Conservation (phyloP, 2,888 invertebrate genomes). For the Trachelus troglodyta region DNA sequence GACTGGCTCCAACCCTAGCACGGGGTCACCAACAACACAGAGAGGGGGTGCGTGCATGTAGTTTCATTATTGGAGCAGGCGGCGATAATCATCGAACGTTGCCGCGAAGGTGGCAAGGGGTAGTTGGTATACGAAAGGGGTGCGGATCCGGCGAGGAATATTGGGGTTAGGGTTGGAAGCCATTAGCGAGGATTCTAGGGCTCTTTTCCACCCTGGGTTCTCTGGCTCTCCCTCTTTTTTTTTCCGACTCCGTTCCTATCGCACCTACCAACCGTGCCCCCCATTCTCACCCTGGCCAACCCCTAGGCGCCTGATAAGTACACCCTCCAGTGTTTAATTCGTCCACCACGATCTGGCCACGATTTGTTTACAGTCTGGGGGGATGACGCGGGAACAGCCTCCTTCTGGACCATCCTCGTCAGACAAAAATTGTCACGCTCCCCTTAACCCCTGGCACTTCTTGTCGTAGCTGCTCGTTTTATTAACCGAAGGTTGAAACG, state of each 20-base stretch:
- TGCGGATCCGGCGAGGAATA: slow-evolving; percentile 37
- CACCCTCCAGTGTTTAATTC: neutral
- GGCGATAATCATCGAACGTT: slow-evolving; percentile 58
- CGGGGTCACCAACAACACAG: neutral
- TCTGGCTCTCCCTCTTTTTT: neutral
- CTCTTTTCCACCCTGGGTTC: neutral
- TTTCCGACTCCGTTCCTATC: neutral
- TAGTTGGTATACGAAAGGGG: slow-evolving; percentile 37
- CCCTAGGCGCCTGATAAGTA: slow-evolving; percentile 1
- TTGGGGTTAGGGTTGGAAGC: slow-evolving; percentile 11
- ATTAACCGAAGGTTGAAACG: slow-evolving; percentile 44
- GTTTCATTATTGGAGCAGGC: slow-evolving; percentile 58
- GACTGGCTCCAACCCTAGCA: slow-evolving; percentile 36
- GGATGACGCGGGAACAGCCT: neutral
- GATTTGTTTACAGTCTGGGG: slow-evolving; percentile 2
- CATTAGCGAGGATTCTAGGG: neutral
- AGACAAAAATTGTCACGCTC: slow-evolving; percentile 1
- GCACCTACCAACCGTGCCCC: neutral
- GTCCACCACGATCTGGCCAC: slow-evolving; percentile 6
- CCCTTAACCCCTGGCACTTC: slow-evolving; percentile 13
- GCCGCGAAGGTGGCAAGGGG: slow-evolving; percentile 22
- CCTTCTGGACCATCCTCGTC: neutral
- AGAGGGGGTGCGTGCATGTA: slow-evolving; percentile 35
- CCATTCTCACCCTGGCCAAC: neutral
- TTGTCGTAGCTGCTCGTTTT: slow-evolving; percentile 35